phyloP scores from a whole-genome alignment of 2,797 vertebrate species.

The Eupleurogrammus muticus region DNA sequence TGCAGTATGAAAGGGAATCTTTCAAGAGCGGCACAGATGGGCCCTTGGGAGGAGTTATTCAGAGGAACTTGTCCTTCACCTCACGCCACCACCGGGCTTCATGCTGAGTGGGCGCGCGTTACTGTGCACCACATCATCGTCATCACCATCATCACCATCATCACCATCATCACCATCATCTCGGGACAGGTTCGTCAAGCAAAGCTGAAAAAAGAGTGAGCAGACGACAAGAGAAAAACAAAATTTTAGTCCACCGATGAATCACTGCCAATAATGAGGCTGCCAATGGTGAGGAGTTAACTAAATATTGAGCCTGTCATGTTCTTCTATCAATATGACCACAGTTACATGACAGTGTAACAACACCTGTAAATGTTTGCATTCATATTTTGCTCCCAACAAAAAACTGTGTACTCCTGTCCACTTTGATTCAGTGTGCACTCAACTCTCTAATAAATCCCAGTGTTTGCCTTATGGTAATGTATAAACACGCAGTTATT shows the following conservation, averaged over 20 bases:
- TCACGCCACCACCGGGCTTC: conserved; percentile 25
- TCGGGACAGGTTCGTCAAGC: conserved; percentile 79
- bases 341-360: not conserved
- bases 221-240: not conserved
- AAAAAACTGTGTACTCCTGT: not conserved
- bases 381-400: not conserved
- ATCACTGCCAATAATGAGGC: conserved; percentile 21
- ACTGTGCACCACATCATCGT: not conserved
- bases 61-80: conserved; percentile 53
- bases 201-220: conserved; percentile 76
- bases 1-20: conserved; percentile 57
- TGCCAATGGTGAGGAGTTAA: not conserved
- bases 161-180: conserved; percentile 77
- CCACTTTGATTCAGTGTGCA: not conserved
- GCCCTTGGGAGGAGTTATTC: conserved; percentile 48
- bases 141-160: conserved; percentile 61
- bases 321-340: not conserved
- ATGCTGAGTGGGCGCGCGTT: conserved; percentile 11
- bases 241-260: not conserved
- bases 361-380: not conserved
- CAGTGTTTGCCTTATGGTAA: not conserved
- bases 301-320: conserved; percentile 7
- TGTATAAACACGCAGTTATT: not conserved
- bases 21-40: conserved; percentile 39
- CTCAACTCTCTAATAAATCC: not conserved